These are phyloP conservation scores for Sparidentex hasta DNA, from an alignment of 2,797 vertebrate genomes.

Conservation along the genomic window DNA sequence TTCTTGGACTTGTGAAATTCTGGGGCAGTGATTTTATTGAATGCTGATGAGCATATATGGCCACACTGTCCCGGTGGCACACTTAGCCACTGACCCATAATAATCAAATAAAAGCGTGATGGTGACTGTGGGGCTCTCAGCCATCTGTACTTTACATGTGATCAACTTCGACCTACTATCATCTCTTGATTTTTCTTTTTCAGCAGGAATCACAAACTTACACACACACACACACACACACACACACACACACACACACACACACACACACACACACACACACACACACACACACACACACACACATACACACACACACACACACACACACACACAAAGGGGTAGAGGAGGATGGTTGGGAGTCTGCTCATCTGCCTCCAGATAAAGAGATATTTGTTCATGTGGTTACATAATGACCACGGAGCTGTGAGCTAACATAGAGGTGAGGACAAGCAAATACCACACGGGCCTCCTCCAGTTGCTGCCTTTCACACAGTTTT, in stretches of 20 bases:
- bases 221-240: too few relatives aligned
- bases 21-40: background rate
- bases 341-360: slow-evolving; percentile 16
- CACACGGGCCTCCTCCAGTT: slow-evolving; percentile 23
- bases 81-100: slow-evolving; percentile 55
- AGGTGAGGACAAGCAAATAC: slow-evolving; percentile 72
- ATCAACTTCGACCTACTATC: background rate
- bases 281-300: background rate
- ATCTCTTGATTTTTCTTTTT: slow-evolving; percentile 12
- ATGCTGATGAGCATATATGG: background rate
- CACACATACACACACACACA: slow-evolving; percentile 2
- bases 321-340: slow-evolving; percentile 3
- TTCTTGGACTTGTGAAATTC: background rate
- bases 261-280: slow-evolving; percentile 10
- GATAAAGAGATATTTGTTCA: slow-evolving; percentile 73
- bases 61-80: slow-evolving; percentile 24
- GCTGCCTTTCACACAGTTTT: slow-evolving; percentile 32
- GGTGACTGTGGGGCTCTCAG: slow-evolving; percentile 1
- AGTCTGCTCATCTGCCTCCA: slow-evolving; percentile 50
- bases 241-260: too few relatives aligned
- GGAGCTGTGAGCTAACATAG: slow-evolving; percentile 65
- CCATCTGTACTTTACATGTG: background rate
- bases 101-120: slow-evolving; percentile 8
- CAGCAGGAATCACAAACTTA: background rate
- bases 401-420: slow-evolving; percentile 75